phyloP scores from a whole-genome alignment of 2,113 vertebrate species.

The Boleophthalmus pectinirostris region DNA sequence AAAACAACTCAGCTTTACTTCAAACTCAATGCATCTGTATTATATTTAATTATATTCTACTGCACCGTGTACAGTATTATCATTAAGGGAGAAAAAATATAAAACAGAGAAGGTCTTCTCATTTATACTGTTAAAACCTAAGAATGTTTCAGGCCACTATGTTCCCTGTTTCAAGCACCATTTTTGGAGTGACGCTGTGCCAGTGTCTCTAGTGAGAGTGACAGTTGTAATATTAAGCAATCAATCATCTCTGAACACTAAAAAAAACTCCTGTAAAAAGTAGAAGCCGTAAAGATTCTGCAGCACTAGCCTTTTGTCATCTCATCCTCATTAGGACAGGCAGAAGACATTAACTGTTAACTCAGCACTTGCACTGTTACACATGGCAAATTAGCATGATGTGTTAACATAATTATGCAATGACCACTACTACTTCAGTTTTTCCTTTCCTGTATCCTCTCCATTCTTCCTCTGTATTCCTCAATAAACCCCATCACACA shows the following conservation, averaged over 20 bases:
- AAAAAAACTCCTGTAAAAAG: neutral
- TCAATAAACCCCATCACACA: constrained; percentile 29
- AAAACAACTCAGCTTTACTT: neutral
- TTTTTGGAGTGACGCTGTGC: no score
- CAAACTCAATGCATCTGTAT: neutral
- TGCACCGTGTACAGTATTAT: neutral
- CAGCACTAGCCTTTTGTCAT: constrained; percentile 1
- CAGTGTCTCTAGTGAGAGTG: no score
- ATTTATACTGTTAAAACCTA: no score
- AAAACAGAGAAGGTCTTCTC: no score
- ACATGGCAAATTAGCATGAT: constrained; percentile 23
- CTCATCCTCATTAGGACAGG: constrained; percentile 1
- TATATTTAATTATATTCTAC: neutral
- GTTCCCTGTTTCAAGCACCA: no score
- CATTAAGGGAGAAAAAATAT: no score
- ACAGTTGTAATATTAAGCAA: neutral
- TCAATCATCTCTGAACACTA: constrained; percentile 3
- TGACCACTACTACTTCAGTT: constrained; percentile 15
- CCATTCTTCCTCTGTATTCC: constrained; percentile 11
- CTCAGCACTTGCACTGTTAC: constrained; percentile 25
- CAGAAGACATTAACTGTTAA: constrained; percentile 11
- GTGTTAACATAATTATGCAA: constrained; percentile 42
- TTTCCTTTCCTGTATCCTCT: constrained; percentile 12
- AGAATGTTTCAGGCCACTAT: no score
- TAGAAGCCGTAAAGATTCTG: neutral